These are phyloP conservation scores for Alligator sinensis DNA, from an alignment of 2,113 vertebrate genomes.

Conservation along the genomic window DNA sequence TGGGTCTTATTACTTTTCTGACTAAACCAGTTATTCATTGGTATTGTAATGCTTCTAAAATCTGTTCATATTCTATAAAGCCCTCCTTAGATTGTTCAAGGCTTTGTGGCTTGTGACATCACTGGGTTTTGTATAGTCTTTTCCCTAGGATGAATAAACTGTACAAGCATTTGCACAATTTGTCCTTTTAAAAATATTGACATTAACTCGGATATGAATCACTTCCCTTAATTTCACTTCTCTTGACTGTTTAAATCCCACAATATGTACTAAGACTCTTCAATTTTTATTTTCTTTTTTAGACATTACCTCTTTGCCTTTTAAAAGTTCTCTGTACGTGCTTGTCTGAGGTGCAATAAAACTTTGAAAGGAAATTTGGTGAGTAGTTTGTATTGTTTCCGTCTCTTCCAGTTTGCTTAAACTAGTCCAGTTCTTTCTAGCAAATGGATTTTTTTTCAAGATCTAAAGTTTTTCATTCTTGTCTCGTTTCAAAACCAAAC, in stretches of 20 bases:
- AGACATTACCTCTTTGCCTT: neutral
- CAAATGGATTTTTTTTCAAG: neutral
- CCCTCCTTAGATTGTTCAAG: neutral
- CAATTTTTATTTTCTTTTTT: neutral
- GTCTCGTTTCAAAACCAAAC: neutral
- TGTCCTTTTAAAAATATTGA: neutral
- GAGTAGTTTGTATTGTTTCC: neutral
- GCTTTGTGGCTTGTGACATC: neutral
- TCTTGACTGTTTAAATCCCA: neutral
- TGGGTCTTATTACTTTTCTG: neutral
- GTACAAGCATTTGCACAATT: neutral
- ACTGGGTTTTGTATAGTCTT: fast-evolving
- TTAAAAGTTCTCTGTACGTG: neutral
- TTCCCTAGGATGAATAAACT: neutral
- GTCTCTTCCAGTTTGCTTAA: neutral
- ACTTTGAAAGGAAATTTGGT: neutral
- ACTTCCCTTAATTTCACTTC: conserved; percentile 9
- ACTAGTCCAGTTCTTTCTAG: neutral
- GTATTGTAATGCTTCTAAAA: neutral
- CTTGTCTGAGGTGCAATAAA: neutral
- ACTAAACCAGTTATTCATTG: neutral
- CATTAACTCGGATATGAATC: conserved; percentile 1
- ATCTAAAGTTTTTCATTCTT: neutral
- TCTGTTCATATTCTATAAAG: neutral
- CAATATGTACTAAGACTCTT: neutral